These are phyloP conservation scores for Salvelinus namaycush DNA, from an alignment of 2,113 vertebrate species.

Conservation along the genomic window DNA sequence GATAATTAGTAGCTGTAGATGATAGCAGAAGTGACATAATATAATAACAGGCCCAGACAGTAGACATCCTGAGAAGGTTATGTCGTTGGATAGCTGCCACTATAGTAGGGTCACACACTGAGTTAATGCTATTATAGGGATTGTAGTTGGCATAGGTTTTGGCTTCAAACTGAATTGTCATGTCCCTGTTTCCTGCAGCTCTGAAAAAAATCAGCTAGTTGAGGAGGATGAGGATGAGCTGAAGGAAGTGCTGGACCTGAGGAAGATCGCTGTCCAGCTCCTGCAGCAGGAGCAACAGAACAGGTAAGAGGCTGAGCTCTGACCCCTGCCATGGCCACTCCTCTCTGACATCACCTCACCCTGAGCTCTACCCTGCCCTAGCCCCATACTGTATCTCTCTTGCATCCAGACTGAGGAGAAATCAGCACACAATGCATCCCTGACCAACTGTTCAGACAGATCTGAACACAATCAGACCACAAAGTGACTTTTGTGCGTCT, in stretches of 20 bases:
- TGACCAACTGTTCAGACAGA: too few relatives aligned
- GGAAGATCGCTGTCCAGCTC: constrained; percentile 94
- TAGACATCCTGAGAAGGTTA: neutral
- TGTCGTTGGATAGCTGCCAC: neutral
- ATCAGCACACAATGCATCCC: too few relatives aligned
- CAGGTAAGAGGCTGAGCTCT: constrained; percentile 73
- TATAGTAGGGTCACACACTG: too few relatives aligned
- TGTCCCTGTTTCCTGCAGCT: constrained; percentile 61
- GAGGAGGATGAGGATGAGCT: constrained; percentile 89
- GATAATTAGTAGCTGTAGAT: too few relatives aligned
- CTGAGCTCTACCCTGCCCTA: neutral
- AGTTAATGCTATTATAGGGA: neutral
- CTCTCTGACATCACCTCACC: neutral
- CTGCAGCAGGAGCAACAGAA: constrained; percentile 95
- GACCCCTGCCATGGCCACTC: neutral
- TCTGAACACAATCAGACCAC: too few relatives aligned
- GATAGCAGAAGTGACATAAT: too few relatives aligned
- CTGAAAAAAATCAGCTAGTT: constrained; percentile 83
- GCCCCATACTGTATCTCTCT: constrained; percentile 65
- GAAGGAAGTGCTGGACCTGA: constrained; percentile 92
- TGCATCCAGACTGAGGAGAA: constrained; percentile 65
- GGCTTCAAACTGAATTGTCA: neutral
- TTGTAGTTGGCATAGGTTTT: neutral
- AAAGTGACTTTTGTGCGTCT: too few relatives aligned
- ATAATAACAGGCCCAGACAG: neutral